Evolutionary conservation across 2,888 invertebrate species (phyloP).

Genomic region (Cryptocheilus praepositus): DNA sequence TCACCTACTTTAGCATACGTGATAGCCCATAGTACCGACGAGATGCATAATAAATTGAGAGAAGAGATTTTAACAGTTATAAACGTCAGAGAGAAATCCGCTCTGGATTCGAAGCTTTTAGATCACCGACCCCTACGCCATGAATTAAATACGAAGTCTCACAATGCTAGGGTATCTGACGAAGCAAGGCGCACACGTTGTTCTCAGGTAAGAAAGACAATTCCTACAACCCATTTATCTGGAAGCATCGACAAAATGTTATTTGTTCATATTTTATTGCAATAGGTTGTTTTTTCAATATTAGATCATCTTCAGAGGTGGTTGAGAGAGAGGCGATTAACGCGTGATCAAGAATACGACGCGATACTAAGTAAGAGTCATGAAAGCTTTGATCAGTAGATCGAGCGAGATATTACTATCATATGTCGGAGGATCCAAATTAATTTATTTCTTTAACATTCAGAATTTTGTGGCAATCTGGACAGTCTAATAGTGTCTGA

Average conservation of each 20-base stretch:
- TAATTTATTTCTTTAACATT: constrained; percentile 52
- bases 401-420: too few relatives aligned
- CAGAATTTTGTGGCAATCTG: constrained; percentile 74
- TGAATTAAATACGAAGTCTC: constrained; percentile 48
- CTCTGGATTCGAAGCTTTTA: constrained; percentile 62
- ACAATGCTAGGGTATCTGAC: constrained; percentile 64
- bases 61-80: constrained; percentile 79
- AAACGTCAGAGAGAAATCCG: constrained; percentile 60
- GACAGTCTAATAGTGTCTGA: constrained; percentile 83
- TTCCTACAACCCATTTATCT: background rate
- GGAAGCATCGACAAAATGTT: constrained; percentile 17
- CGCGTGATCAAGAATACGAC: constrained; percentile 54
- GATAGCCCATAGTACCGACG: constrained; percentile 72
- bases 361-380: constrained; percentile 54
- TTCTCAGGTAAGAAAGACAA: constrained; percentile 59
- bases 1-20: constrained; percentile 63
- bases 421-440: too few relatives aligned
- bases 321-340: constrained; percentile 76
- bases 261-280: constrained; percentile 20
- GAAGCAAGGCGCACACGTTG: constrained; percentile 70
- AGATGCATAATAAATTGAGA: constrained; percentile 74
- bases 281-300: constrained; percentile 79
- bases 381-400: background rate
- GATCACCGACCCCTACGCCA: constrained; percentile 62
- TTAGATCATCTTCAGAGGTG: constrained; percentile 87